These are phyloP conservation scores for Oreochromis tanganicae DNA, from an alignment of 2,113 vertebrate genomes.

Conservation along the genomic window DNA sequence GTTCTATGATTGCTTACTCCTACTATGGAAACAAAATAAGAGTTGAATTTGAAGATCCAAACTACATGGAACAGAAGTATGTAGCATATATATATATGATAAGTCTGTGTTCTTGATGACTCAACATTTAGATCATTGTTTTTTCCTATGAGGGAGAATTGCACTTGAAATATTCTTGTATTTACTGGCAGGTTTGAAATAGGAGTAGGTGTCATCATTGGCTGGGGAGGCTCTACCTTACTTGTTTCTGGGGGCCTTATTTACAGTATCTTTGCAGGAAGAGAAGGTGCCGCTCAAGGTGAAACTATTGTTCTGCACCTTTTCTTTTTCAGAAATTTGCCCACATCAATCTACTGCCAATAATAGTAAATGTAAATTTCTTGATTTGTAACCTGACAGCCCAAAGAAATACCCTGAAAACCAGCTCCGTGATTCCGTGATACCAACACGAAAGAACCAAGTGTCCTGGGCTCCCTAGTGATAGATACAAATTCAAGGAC, in stretches of 20 bases:
- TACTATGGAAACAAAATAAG: constrained; percentile 89
- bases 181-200: constrained; percentile 83
- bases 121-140: background rate
- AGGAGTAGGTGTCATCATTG: constrained; percentile 87
- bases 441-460: constrained; percentile 1
- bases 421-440: background rate
- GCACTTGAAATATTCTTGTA: background rate
- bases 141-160: background rate
- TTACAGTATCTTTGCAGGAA: constrained; percentile 77
- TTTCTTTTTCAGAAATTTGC: background rate
- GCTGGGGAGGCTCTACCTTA: constrained; percentile 88
- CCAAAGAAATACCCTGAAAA: background rate
- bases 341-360: background rate
- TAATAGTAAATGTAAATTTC: background rate
- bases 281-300: constrained; percentile 64
- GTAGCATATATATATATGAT: constrained; percentile 14
- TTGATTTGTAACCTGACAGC: constrained; percentile 14
- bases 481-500: constrained; percentile 8
- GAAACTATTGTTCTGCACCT: background rate
- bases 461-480: background rate
- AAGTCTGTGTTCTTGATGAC: background rate
- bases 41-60: constrained; percentile 85
- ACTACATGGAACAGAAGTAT: constrained; percentile 85
- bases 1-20: constrained; percentile 85
- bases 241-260: constrained; percentile 84